Conservation (phyloP, 2,113 vertebrate genomes). For the pig (Sus scrofa) region T2T-Sscrofa CM000824.6:201893501-201894000, state of each 20-base stretch:
- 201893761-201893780: not conserved
- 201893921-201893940: not conserved
- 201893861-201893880: not conserved
- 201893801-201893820: not conserved
- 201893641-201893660: not conserved
- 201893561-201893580: not conserved
- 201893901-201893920: not conserved
- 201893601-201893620: not conserved
- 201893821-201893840: not conserved
- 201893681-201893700: not conserved
- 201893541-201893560: constrained; percentile 10
- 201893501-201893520: constrained; percentile 75
- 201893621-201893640: not conserved
- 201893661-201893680: not conserved
- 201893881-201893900: not conserved
- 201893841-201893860: not conserved
- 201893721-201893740: not conserved
- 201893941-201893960: not conserved
- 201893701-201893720: not conserved
- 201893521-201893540: constrained; percentile 36
- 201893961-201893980: not conserved
- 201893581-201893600: not conserved
- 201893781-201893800: not conserved
- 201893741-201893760: not conserved
- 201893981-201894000: not conserved